phyloP scores from a whole-genome alignment of 2,797 vertebrate genomes.

The Hipposideros larvatus region DNA sequence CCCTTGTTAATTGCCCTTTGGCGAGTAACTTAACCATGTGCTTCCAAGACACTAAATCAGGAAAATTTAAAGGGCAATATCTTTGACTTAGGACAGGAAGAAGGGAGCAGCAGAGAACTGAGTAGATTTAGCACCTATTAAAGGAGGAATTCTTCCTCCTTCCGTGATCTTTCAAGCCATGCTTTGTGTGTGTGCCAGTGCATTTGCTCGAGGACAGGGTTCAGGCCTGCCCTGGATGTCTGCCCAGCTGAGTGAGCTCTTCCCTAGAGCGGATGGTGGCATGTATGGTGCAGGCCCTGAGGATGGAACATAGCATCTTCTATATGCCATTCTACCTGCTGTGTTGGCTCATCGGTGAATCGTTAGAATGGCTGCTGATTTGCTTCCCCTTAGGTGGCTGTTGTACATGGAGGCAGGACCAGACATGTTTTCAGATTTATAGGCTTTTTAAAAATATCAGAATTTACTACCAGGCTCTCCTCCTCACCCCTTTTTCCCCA shows the following conservation, averaged over 20 bases:
- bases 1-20: slow-evolving; percentile 74
- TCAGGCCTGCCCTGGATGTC: not conserved
- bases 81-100: slow-evolving; percentile 68
- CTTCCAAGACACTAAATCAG: slow-evolving; percentile 79
- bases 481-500: not conserved
- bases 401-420: not conserved
- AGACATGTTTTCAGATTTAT: slow-evolving; percentile 37
- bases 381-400: not conserved
- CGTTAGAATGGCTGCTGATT: not conserved
- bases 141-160: slow-evolving; percentile 56
- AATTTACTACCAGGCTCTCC: slow-evolving; percentile 14
- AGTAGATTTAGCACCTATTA: slow-evolving; percentile 71
- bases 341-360: not conserved
- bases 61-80: slow-evolving; percentile 75
- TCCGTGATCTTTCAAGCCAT: slow-evolving; percentile 13
- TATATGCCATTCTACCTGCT: not conserved
- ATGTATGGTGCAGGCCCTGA: not conserved
- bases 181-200: slow-evolving; percentile 66
- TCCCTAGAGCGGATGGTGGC: not conserved
- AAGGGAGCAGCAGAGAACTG: slow-evolving; percentile 54
- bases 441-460: not conserved
- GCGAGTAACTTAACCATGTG: slow-evolving; percentile 75
- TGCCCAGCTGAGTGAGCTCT: not conserved
- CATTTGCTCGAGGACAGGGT: slow-evolving; percentile 50
- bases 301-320: not conserved